Evolutionary conservation across 2,888 invertebrate genomes (phyloP).

Genomic region (Electrophaes corylata): DNA sequence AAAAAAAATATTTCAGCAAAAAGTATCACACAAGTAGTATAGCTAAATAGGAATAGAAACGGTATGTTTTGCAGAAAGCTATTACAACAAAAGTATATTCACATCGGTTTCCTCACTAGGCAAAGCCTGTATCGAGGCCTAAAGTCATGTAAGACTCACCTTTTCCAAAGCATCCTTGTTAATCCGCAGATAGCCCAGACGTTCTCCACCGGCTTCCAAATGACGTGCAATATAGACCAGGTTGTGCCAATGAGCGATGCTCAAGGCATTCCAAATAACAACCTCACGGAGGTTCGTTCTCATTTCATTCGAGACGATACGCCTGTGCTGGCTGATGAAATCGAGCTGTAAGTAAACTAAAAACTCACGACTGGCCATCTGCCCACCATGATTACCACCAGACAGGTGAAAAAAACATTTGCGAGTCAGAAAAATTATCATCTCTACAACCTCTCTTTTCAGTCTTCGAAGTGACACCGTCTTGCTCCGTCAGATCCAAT

Average conservation of each 20-base stretch:
- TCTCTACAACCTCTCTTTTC: conserved; percentile 11
- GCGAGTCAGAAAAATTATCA: neutral
- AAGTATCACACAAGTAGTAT: too few relatives aligned
- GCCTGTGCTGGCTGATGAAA: conserved; percentile 77
- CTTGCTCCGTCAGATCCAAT: conserved; percentile 69
- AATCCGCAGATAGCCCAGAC: conserved; percentile 77
- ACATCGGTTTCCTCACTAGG: too few relatives aligned
- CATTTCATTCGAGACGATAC: conserved; percentile 84
- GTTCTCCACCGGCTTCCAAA: conserved; percentile 76
- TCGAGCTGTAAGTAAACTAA: conserved; percentile 73
- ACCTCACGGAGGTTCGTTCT: conserved; percentile 77
- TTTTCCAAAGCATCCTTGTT: too few relatives aligned
- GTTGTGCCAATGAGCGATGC: conserved; percentile 66
- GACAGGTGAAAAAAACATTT: neutral
- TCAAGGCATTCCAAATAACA: conserved; percentile 61
- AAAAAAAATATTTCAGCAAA: too few relatives aligned
- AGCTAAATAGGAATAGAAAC: too few relatives aligned
- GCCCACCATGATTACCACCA: too few relatives aligned
- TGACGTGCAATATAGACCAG: conserved; percentile 85
- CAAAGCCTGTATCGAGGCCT: too few relatives aligned
- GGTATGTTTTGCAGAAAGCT: too few relatives aligned
- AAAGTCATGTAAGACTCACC: too few relatives aligned
- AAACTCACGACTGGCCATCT: too few relatives aligned
- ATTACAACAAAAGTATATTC: too few relatives aligned
- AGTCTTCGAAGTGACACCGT: conserved; percentile 76